phyloP scores from a whole-genome alignment of 2,113 vertebrate genomes.

The Lipophrys pholis region DNA sequence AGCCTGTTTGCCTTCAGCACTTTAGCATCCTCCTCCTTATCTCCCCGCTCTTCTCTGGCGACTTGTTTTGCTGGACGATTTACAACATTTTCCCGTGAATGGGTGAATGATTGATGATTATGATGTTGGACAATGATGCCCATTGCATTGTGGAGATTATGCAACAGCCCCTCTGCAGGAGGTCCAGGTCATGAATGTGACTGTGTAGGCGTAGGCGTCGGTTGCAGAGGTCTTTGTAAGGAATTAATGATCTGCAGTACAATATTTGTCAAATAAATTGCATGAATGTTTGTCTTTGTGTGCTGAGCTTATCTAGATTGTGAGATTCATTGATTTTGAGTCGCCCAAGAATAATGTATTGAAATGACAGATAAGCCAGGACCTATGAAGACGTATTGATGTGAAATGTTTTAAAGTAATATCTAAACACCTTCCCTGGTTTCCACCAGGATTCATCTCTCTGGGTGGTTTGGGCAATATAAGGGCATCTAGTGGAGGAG shows the following conservation, averaged over 20 bases:
- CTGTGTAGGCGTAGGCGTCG: constrained; percentile 4
- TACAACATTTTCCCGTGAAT: constrained; percentile 36
- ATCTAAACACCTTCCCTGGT: no score
- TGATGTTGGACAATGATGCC: constrained; percentile 24
- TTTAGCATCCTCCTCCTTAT: constrained; percentile 53
- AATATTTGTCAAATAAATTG: constrained; percentile 14
- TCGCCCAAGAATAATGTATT: no score
- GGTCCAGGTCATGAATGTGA: constrained; percentile 9
- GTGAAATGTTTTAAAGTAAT: no score
- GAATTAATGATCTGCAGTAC: constrained; percentile 11
- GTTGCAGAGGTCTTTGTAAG: background rate
- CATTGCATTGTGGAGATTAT: constrained; percentile 36
- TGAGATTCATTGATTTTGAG: background rate
- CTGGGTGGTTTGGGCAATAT: no score
- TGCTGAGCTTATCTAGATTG: constrained; percentile 1
- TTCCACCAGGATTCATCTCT: no score
- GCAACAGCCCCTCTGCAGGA: constrained; percentile 38
- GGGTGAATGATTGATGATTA: constrained; percentile 59
- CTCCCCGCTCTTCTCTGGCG: constrained; percentile 1
- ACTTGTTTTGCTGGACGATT: constrained; percentile 34
- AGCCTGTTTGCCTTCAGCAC: constrained; percentile 42
- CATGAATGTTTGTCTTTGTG: constrained; percentile 10
- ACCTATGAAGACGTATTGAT: no score
- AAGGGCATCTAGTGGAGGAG: no score
- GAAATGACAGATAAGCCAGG: no score